Conservation (phyloP, 2,113 vertebrate species). For the Pionites leucogaster region DNA sequence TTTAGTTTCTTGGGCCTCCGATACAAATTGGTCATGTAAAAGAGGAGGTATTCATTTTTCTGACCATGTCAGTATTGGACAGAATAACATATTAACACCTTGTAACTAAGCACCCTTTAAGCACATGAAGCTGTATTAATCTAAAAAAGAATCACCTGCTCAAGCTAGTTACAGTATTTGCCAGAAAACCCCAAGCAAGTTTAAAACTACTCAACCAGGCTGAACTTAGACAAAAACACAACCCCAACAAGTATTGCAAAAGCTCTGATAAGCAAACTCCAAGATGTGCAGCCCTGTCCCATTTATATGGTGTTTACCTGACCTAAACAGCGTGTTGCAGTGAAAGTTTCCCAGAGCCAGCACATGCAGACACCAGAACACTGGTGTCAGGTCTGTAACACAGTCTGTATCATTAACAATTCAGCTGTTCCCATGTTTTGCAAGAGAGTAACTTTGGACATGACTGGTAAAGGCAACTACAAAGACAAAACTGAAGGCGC, state of each 20-base stretch:
- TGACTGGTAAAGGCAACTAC: background rate
- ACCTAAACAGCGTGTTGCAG: background rate
- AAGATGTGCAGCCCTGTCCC: background rate
- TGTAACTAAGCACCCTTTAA: background rate
- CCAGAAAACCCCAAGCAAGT: background rate
- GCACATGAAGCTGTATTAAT: background rate
- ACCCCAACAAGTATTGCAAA: background rate
- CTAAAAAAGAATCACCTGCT: background rate
- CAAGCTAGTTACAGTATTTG: background rate
- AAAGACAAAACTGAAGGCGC: background rate
- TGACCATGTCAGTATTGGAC: background rate
- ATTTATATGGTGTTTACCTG: background rate
- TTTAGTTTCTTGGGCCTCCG: background rate
- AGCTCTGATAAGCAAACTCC: background rate
- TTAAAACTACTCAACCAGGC: background rate
- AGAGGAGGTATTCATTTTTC: background rate
- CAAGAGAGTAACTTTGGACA: background rate
- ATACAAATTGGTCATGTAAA: background rate
- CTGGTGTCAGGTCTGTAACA: background rate
- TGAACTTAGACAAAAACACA: background rate
- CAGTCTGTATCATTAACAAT: background rate
- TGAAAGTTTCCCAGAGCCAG: background rate
- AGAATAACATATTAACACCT: background rate
- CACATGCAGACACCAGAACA: background rate
- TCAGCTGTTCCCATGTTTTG: accelerated